These are phyloP conservation scores for Pituophis catenifer DNA, from an alignment of 2,113 vertebrate species.

Conservation along the genomic window DNA sequence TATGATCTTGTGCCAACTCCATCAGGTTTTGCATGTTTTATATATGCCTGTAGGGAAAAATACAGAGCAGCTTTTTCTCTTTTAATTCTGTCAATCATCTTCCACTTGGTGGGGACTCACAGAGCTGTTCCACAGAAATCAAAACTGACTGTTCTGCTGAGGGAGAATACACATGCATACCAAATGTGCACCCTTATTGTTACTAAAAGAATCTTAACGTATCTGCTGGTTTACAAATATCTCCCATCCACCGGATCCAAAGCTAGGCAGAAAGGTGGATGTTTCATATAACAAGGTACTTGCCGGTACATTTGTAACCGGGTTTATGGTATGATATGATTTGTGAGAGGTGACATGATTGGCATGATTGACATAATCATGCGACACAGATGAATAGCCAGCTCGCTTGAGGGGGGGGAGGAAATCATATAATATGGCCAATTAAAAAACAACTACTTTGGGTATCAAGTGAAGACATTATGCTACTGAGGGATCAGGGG, in stretches of 20 bases:
- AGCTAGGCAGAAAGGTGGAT: background rate
- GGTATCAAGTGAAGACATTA: background rate
- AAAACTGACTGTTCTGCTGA: background rate
- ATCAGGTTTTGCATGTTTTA: background rate
- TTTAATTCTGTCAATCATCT: background rate
- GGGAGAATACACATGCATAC: background rate
- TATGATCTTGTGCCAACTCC: background rate
- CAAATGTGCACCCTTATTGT: background rate
- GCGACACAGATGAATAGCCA: background rate
- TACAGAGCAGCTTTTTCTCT: background rate
- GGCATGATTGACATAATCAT: background rate
- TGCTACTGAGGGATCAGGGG: background rate
- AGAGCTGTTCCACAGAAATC: constrained; percentile 3
- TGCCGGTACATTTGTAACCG: background rate
- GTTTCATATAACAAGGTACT: background rate
- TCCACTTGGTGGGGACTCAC: background rate
- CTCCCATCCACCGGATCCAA: background rate
- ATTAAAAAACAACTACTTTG: background rate
- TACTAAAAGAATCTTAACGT: constrained; percentile 18
- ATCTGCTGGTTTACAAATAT: background rate
- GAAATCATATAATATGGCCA: background rate
- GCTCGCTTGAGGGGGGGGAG: background rate
- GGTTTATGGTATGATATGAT: background rate
- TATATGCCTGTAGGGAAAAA: background rate
- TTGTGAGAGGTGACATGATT: background rate